phyloP scores from a whole-genome alignment of 2,797 vertebrate species.

The Cygnus olor region DNA sequence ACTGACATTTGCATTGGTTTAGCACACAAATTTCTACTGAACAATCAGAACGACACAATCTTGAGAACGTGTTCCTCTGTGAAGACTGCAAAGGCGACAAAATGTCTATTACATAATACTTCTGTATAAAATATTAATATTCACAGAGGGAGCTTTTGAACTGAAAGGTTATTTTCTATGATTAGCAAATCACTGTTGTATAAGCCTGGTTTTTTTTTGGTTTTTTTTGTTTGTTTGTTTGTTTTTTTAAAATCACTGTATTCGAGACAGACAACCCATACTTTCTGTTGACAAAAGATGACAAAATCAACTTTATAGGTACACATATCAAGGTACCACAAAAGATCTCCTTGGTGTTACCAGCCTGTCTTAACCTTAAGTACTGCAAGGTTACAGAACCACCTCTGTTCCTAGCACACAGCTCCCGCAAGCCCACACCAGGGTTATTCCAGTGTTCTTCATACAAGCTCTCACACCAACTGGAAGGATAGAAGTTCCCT shows the following conservation, averaged over 20 bases:
- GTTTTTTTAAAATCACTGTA: background rate
- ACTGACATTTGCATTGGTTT: background rate
- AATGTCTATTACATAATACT: conserved; percentile 51
- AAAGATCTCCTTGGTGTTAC: background rate
- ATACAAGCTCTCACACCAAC: background rate
- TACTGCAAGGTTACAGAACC: background rate
- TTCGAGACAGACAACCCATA: background rate
- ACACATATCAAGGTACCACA: background rate
- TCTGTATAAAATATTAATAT: conserved; percentile 43
- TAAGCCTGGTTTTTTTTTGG: background rate
- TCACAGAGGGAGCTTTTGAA: conserved; percentile 26
- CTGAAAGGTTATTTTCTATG: conserved; percentile 20
- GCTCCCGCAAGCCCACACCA: background rate
- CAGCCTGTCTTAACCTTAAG: background rate
- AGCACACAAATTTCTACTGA: background rate
- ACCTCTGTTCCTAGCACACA: background rate
- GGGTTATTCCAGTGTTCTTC: background rate
- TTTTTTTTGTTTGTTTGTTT: too few species aligned
- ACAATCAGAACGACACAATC: background rate
- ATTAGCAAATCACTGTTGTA: conserved; percentile 3
- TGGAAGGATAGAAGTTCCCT: background rate
- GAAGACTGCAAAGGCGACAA: conserved; percentile 36
- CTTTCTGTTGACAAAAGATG: background rate
- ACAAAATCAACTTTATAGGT: background rate
- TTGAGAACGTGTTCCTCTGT: background rate